Base-by-base conservation (phyloP, 2,888 invertebrate genomes). In the Polyommatus icarus region DNA sequence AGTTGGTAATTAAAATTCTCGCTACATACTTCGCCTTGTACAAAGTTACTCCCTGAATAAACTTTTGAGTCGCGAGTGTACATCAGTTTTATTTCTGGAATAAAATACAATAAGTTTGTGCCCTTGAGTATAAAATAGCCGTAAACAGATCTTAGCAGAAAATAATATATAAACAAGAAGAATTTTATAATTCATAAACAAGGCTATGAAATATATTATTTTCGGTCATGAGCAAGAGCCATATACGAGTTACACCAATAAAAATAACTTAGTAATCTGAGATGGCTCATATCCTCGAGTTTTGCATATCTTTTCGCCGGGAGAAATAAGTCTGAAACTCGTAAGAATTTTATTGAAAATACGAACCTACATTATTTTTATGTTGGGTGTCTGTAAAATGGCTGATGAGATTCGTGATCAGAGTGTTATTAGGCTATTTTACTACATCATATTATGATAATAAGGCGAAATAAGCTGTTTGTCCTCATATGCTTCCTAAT, bases 151-250 rank as follows among this genome's bases (percentile, higher is more conserved):
- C 72, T 72, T 40, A 29, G 24, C 24, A 67, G 6, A 67, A 67
- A 67, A 67, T 40, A 67, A 67, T 40, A 20, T 73, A 73, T 73
- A 73, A 40, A 46, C 20, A 73, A 73, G 46, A 72, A 40, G 24
- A 73, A 46, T 73, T 73, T 73, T 73, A 73, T 46, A 46, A 73
- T 73, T 24, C 73, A 73, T 73, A 72, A 72, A 73, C 73, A 73
- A 40, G 73, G 24, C 73, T n/a, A 46, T 73, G 73, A 73, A 73
- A 73, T 40, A 73, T 40, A 73, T 73, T 73, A 46, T 40, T 46
- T 73, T 46, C 12, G 24, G 24, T 46, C 40, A 32, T 67, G 18
- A 18, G 24, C 15, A 1, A 67, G 29, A 29, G 67, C 67, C 29
- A 67, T 67, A 67, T 32, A 67, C 29, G 67, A 29, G 15, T 29